Conservation (phyloP, 2,888 invertebrate genomes). For the Thecophora atra region DNA sequence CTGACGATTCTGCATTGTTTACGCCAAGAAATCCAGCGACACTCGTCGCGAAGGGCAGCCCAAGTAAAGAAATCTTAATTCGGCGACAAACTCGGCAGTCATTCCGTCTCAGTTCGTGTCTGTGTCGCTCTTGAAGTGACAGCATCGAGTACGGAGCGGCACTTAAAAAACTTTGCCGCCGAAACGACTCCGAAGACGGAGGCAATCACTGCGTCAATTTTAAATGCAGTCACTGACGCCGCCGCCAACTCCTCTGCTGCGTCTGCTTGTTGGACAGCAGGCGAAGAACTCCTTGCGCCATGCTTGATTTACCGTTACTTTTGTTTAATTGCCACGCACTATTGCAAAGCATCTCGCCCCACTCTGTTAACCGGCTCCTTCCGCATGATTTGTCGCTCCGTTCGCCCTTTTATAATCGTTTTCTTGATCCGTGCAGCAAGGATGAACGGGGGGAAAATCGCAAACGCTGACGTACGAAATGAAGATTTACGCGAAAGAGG, state of each 20-base stretch:
- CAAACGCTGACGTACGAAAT: slow-evolving; percentile 33
- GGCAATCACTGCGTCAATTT: slow-evolving; percentile 13
- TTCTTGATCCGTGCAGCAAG: background rate
- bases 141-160: background rate
- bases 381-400: slow-evolving; percentile 45
- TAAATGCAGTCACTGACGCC: slow-evolving; percentile 35
- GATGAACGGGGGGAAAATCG: slow-evolving; percentile 23
- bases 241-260: slow-evolving; percentile 31
- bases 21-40: slow-evolving; percentile 25
- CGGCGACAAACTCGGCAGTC: slow-evolving; percentile 18
- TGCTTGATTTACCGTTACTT: background rate
- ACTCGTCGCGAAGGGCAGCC: background rate
- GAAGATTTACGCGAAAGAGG: slow-evolving; percentile 15
- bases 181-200: slow-evolving; percentile 24
- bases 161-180: slow-evolving; percentile 49
- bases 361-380: slow-evolving; percentile 5
- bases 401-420: background rate
- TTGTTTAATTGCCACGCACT: slow-evolving; percentile 17
- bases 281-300: too few relatives aligned
- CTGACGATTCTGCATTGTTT: slow-evolving; percentile 25
- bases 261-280: slow-evolving; percentile 2
- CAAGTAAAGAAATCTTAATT: slow-evolving; percentile 27
- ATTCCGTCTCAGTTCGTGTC: too few relatives aligned
- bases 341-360: background rate
- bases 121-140: background rate